Percentiles rank a stretch among this genome's conserved stretches.
phyloP scores from a whole-genome alignment of 2,797 vertebrate genomes.

The Chiroxiphia lanceolata region DNA sequence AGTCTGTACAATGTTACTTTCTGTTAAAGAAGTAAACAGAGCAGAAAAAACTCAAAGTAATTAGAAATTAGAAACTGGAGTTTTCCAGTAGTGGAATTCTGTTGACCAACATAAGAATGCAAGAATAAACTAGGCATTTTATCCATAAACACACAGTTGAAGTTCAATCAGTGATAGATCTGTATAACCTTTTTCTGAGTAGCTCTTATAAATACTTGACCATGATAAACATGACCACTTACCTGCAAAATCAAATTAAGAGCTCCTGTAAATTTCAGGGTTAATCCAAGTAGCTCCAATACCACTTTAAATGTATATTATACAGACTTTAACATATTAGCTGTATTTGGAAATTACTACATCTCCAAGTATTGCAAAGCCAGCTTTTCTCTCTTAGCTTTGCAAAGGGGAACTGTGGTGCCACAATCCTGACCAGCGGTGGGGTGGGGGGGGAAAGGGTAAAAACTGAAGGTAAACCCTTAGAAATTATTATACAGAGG shows the following conservation, averaged over 20 bases:
- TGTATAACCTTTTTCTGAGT: background rate
- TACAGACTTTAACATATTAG: background rate
- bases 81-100: background rate
- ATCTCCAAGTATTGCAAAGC: background rate
- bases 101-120: background rate
- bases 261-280: background rate
- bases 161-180: background rate
- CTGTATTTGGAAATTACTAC: background rate
- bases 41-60: background rate
- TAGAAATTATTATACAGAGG: background rate
- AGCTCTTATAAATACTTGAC: background rate
- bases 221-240: background rate
- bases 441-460: fast-evolving
- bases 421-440: background rate
- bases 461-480: background rate
- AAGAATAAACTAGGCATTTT: background rate
- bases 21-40: background rate
- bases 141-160: background rate
- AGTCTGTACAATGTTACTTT: background rate
- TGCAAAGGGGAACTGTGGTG: fast-evolving
- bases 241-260: background rate
- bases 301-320: background rate
- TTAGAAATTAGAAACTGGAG: too few relatives aligned
- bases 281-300: background rate
- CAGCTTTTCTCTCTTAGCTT: background rate